Evolutionary conservation across 2,888 invertebrate genomes (phyloP), one percentile per base, ranked within the genome.

Genomic region (Melolontha melolontha): DNA sequence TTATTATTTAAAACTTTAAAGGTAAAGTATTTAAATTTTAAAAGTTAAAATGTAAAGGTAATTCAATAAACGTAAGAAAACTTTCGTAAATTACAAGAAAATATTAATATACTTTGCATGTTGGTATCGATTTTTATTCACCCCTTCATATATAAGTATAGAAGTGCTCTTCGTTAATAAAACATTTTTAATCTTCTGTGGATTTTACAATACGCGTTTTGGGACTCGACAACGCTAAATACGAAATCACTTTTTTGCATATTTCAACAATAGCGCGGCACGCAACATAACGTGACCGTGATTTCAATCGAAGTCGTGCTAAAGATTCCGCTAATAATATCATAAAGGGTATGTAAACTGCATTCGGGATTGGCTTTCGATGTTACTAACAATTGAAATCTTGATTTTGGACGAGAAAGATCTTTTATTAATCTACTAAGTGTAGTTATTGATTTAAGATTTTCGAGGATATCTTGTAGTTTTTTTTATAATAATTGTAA

Each of bases 261-360:
- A 54, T 54, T 54, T 54, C 54, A 54, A 54, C 54, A 16, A 14
- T 17, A 16, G 16, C 10, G 1, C 40, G 54, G n/a, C 54, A 54
- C 54, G 54, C 54, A 16, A 54, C 16, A 39, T 54, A 16, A 54
- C 54, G 54, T 54, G 54, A 54, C 40, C 16, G 40, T 16, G 54
- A 54, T 54, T 40, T 17, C 16, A 54, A 40, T 54, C 54, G 54
- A 54, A 54, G 39, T 54, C 34, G 1, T 8, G 10, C 10, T 54
- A 40, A 54, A 39, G 54, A 40, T 54, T 54, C 40, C 51, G n/a
- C 54, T 54, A 54, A 54, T 54, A 54, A 54, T 54, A 54, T 34
- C 17, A 27, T 50, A 16, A 54, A 39, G 17, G 7, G 34, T 27
- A n/a, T 10, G n/a, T 17, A 40, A 39, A 40, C 16, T 40, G 17